Base-by-base conservation (phyloP, 1,140 invertebrate species). In the Drosophila pectinifera region DNA sequence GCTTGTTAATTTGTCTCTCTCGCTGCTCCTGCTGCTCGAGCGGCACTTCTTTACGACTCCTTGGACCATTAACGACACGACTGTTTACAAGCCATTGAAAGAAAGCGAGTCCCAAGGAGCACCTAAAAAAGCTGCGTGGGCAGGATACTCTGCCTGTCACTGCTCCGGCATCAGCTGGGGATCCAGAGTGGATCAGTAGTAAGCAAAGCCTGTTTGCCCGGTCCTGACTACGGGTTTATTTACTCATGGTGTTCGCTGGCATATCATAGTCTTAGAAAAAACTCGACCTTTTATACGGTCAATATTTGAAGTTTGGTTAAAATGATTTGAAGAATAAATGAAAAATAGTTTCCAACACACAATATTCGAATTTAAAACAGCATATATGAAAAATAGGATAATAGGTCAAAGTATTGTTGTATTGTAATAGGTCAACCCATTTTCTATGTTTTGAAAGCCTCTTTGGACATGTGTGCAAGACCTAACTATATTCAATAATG, bases 71-170 rank as follows among this genome's bases (percentile, higher is more conserved):
- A 80, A 83, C 73, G 48, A 73, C 62, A 80, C 38, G 56, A 42
- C 51, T 58, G 64, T 83, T 83, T 79, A 86, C 80, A 86, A 77
- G 65, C 55, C 67, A 80, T 86, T 86, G n/a, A 74, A 70, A 67
- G 73, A 72, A 74, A 77, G 79, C 77, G 73, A 61, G 48, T 73
- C 11, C 61, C 49, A 73, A 80, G 84, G 62, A 88, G 82, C 63
- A 38, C 28, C 48, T 36, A 41, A 39, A 26, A 58, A 26, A 57
- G 51, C 46, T 62, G 54, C 51, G 85, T 89, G 76, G 77, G 77
- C 63, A 76, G 78, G 48, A 80, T 73, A 39, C 68, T 70, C 34
- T 13, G 26, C 24, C 18, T 48, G 67, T 31, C 34, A 34, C 58
- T 16, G 31, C 31, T 38, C 38, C 20, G 59, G 48, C 48, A 55